Conservation (phyloP, 2,113 vertebrate genomes). For the Amphiprion ocellaris region DNA sequence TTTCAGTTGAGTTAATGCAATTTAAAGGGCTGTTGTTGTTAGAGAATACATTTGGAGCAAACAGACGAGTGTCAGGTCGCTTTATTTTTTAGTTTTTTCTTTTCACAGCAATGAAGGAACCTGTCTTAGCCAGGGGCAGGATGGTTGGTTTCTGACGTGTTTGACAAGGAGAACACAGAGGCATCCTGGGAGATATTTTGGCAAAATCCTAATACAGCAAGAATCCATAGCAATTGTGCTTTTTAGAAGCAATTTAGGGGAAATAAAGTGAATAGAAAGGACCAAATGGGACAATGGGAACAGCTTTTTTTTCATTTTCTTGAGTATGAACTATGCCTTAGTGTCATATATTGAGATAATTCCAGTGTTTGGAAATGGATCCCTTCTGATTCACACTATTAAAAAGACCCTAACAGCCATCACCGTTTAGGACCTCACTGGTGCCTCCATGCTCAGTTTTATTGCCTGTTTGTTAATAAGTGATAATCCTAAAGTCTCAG, state of each 20-base stretch:
- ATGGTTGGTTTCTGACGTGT: conserved; percentile 7
- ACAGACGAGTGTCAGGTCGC: conserved; percentile 11
- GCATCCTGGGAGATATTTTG: conserved; percentile 6
- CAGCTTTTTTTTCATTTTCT: not conserved
- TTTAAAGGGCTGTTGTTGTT: conserved; percentile 27
- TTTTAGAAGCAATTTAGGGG: not conserved
- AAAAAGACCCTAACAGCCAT: conserved; percentile 1
- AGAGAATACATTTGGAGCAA: conserved; percentile 21
- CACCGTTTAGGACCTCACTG: conserved; percentile 22
- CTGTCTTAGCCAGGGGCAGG: conserved; percentile 29
- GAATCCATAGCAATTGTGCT: conserved; percentile 11
- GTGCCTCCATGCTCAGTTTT: conserved; percentile 5
- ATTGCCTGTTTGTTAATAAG: conserved; percentile 19
- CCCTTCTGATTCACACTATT: conserved; percentile 11
- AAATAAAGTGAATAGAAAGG: not conserved
- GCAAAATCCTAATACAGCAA: not conserved
- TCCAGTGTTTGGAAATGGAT: conserved; percentile 20
- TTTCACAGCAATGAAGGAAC: not conserved
- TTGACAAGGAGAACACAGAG: conserved; percentile 16
- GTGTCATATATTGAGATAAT: not conserved
- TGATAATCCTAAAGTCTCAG: not conserved
- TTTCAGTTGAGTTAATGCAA: conserved; percentile 28
- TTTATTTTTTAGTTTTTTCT: not conserved
- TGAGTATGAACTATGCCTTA: not conserved
- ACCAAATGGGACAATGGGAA: not conserved